phyloP scores from a whole-genome alignment of 2,888 invertebrate genomes.

The Deilephila porcellus region DNA sequence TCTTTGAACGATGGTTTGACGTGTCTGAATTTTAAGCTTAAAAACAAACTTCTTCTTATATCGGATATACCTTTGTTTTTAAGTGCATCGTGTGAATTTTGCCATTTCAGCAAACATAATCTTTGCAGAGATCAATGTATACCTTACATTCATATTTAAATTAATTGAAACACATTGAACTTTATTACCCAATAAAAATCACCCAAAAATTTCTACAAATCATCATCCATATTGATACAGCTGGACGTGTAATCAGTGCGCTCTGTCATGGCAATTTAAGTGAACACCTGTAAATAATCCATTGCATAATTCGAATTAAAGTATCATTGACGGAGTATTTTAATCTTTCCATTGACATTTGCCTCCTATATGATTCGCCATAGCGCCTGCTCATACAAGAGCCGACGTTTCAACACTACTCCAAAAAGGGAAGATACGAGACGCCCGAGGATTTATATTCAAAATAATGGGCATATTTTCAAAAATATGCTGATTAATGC shows the following conservation, averaged over 20 bases:
- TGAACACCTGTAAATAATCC: background rate
- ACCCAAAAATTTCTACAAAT: background rate
- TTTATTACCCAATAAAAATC: background rate
- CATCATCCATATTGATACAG: background rate
- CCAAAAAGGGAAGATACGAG: background rate
- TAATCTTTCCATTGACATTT: constrained; percentile 21
- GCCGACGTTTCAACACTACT: constrained; percentile 1
- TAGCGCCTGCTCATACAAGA: constrained; percentile 3
- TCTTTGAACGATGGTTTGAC: background rate
- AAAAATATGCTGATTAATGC: background rate
- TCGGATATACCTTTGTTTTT: no score
- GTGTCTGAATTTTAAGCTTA: no score
- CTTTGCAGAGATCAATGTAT: no score
- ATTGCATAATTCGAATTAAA: constrained; percentile 17
- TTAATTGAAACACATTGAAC: no score
- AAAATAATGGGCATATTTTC: constrained; percentile 8
- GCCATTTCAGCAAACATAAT: no score
- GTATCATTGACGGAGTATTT: constrained; percentile 14
- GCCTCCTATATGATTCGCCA: background rate
- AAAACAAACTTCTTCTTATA: no score
- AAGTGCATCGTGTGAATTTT: no score
- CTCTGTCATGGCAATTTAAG: background rate
- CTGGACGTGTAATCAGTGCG: background rate
- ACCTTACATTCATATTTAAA: no score
- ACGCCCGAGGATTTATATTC: background rate